These are phyloP conservation scores for Laothoe populi DNA, from an alignment of 2,888 invertebrate species.

Conservation along the genomic window DNA sequence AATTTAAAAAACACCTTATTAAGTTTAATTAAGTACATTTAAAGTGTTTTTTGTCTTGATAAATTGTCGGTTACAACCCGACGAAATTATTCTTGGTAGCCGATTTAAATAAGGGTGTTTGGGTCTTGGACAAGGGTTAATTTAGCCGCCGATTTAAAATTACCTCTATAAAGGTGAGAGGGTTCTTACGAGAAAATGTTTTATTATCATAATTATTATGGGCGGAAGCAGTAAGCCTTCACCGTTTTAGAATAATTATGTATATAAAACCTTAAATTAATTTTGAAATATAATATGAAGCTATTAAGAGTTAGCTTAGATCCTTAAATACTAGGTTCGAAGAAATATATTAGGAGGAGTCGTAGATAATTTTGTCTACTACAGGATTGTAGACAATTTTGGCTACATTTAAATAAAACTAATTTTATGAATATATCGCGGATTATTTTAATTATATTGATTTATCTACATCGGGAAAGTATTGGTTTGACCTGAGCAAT, in stretches of 20 bases:
- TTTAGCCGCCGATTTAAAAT: conserved; percentile 40
- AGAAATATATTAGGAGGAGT: too few relatives aligned
- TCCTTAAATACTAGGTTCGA: too few relatives aligned
- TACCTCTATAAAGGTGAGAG: conserved; percentile 30
- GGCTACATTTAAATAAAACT: too few relatives aligned
- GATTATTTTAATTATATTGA: too few relatives aligned
- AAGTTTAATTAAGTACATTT: not conserved
- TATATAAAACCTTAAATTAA: not conserved
- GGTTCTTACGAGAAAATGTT: conserved; percentile 37
- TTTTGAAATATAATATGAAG: too few relatives aligned
- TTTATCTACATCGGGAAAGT: too few relatives aligned
- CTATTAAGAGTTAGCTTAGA: too few relatives aligned
- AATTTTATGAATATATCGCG: too few relatives aligned
- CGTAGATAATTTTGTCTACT: too few relatives aligned
- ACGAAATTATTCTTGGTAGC: conserved; percentile 35
- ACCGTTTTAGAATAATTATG: conserved; percentile 2
- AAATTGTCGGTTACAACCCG: conserved; percentile 19
- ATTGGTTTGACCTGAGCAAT: too few relatives aligned
- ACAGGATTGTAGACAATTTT: too few relatives aligned
- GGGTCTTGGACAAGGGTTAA: conserved; percentile 38
- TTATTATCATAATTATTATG: conserved; percentile 14
- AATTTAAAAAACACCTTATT: conserved; percentile 6
- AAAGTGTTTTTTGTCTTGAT: conserved; percentile 1
- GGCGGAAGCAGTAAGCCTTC: not conserved
- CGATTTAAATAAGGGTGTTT: conserved; percentile 32